Percentiles rank a stretch among this genome's conserved stretches.
These are phyloP conservation scores for Luperina testacea DNA, from an alignment of 2,888 invertebrate genomes.

Conservation along the genomic window DNA sequence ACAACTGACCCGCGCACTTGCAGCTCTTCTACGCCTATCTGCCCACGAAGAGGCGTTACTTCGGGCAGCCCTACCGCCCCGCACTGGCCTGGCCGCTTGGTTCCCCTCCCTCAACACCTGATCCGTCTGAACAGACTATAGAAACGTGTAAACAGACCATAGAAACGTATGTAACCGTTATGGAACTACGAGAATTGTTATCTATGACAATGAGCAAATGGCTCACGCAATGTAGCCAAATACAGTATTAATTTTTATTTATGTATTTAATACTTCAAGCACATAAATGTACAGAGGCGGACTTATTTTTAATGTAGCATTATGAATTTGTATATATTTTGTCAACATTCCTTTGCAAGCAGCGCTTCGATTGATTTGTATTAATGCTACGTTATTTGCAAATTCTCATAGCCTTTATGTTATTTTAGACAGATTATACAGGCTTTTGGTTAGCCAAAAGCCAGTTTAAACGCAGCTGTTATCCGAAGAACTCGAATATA, in stretches of 20 bases:
- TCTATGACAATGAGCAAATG: conserved; percentile 10
- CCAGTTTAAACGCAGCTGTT: not conserved
- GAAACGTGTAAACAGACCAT: not conserved
- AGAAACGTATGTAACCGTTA: conserved; percentile 15
- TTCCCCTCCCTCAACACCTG: conserved; percentile 82
- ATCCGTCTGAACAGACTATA: conserved; percentile 50
- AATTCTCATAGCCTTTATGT: not conserved
- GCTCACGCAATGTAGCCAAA: conserved; percentile 13
- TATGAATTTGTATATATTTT: conserved; percentile 15
- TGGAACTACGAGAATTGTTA: conserved; percentile 2
- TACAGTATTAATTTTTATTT: conserved; percentile 37
- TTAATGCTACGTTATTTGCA: not conserved
- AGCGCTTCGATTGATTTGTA: not conserved
- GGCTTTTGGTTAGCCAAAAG: no score
- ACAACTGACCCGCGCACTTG: conserved; percentile 96
- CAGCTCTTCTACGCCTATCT: conserved; percentile 95
- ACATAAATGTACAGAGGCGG: no score
- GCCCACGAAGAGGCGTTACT: conserved; percentile 96
- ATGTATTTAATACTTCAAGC: no score
- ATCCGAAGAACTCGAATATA: not conserved
- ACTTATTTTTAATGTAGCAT: conserved; percentile 13
- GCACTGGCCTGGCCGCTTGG: conserved; percentile 81
- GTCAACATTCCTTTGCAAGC: conserved; percentile 16
- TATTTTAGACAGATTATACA: not conserved
- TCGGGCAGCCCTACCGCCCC: conserved; percentile 92